Evolutionary conservation across 1,140 invertebrate species (phyloP), one percentile per base, ranked within the genome.

Genomic region (Whitmania pigra): DNA sequence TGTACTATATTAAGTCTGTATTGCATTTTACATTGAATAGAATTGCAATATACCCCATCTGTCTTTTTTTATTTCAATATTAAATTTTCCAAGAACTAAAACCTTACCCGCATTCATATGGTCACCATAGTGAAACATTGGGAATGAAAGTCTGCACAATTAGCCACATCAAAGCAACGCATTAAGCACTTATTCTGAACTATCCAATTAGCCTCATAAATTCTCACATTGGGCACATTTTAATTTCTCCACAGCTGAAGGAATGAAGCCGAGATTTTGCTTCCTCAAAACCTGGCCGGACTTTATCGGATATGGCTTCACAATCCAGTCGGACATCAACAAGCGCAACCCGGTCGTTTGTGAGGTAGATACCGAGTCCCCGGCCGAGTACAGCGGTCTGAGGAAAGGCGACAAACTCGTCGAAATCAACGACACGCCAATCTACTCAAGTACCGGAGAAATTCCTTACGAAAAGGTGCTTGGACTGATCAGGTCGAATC

Each of bases 221-320:
- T 63, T 31, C 22, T 63, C 57, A 63, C 57, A 13, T 63, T 20
- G 29, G n/a, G 2, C 27, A 70, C 53, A n/a, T n/a, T 43, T 53
- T 6, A 29, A 3, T 29, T 49, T 29, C 31, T 70, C 40, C 4
- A 69, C 27, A 36, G 60, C n/a, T n/a, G 53, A 36, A 15, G 25
- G n/a, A 22, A 57, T 57, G 22, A 72, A 67, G n/a, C 29, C 31
- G 0, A 66, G 73, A 69, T 40, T 76, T 2, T 76, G 75, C 54
- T 60, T 72, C 63, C 53, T 76, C 11, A 74, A 68, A 63, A 94
- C 94, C 82, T 89, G 90, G 86, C 86, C 88, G 29, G 86, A 90
- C 80, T 94, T 94, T 82, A 91, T 95, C 82, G 94, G 94, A 3
- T 97, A 95, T 80, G 94, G 94, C 0, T 97, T 97, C 81, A 96